These are phyloP conservation scores for Apamea sordens DNA, from an alignment of 2,888 invertebrate genomes.

Conservation along the genomic window DNA sequence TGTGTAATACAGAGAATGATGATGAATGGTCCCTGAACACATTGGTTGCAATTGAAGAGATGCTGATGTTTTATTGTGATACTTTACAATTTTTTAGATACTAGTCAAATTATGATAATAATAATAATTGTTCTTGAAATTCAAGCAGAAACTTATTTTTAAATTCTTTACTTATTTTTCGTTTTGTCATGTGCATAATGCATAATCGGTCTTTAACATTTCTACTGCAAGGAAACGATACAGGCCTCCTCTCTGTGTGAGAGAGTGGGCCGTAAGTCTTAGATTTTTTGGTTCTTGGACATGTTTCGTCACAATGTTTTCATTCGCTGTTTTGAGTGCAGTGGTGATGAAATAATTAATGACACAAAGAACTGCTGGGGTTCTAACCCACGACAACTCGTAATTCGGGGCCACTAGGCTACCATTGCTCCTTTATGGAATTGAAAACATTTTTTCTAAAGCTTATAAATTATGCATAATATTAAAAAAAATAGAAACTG, in stretches of 20 bases:
- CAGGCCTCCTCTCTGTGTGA: too few species aligned
- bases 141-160: background rate
- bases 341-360: too few species aligned
- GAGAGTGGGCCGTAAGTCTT: too few species aligned
- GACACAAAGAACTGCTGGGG: background rate
- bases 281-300: background rate
- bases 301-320: background rate
- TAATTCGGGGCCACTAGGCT: background rate
- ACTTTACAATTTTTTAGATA: constrained; percentile 18
- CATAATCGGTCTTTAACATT: background rate
- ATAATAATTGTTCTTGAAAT: background rate
- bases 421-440: background rate
- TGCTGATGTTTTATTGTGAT: constrained; percentile 32
- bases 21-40: background rate
- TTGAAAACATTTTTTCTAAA: background rate
- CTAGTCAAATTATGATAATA: constrained; percentile 35
- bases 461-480: background rate
- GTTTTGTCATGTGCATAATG: background rate
- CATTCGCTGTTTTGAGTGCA: background rate
- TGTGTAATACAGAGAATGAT: background rate
- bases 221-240: background rate
- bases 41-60: background rate
- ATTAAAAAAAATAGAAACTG: background rate
- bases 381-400: too few species aligned
- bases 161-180: background rate